phyloP scores from a whole-genome alignment of 2,888 invertebrate genomes.

The Pinctada fucata region DNA sequence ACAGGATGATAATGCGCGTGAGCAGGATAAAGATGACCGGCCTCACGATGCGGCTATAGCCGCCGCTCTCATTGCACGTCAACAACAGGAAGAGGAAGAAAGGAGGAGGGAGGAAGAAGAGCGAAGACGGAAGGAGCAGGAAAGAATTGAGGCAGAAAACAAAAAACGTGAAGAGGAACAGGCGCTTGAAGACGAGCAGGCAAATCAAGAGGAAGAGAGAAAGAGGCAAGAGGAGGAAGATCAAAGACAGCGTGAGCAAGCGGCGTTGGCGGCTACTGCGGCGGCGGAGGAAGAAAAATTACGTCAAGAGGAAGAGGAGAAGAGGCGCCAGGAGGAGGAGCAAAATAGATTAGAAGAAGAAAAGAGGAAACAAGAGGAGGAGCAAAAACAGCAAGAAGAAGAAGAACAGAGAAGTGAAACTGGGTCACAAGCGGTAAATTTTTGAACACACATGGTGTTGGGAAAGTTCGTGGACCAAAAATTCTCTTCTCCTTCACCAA shows the following conservation, averaged over 20 bases:
- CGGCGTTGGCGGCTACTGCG: too few species aligned
- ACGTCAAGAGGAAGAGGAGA: background rate
- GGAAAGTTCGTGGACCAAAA: too few species aligned
- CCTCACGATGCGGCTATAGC: background rate
- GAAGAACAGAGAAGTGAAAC: too few species aligned
- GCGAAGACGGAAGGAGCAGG: background rate
- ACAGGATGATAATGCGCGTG: background rate
- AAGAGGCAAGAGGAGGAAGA: background rate
- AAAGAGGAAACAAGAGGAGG: too few species aligned
- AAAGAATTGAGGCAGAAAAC: background rate
- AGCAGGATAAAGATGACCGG: background rate
- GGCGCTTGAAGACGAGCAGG: background rate
- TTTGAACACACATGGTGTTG: too few species aligned
- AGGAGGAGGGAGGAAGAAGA: background rate
- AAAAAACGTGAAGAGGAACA: background rate
- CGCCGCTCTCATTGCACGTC: background rate
- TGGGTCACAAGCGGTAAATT: too few species aligned
- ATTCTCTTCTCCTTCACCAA: too few species aligned
- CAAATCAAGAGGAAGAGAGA: background rate
- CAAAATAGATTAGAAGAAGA: background rate
- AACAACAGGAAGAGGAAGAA: background rate
- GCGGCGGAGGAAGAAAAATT: too few species aligned
- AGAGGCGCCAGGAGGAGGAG: background rate
- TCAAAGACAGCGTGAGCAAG: background rate
- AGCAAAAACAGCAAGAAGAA: too few species aligned